Base-by-base conservation (phyloP, 2,888 invertebrate species). In the Melanotus villosus region DNA sequence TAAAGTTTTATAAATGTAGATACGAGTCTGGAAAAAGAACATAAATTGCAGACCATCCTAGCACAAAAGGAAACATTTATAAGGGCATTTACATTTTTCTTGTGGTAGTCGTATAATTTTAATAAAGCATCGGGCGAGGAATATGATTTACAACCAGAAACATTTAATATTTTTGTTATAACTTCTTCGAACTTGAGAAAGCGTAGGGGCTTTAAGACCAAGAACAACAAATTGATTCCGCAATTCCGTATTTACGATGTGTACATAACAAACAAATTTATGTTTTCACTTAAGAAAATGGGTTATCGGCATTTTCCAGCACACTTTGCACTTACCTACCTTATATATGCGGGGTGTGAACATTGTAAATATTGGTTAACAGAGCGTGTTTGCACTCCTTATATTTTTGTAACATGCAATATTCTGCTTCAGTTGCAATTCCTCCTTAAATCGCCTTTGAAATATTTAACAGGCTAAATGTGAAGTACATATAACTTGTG, bases 341-440 rank as follows among this genome's bases (percentile, higher is more conserved):
- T 76, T 78, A 78, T 77, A 78, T 77, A 70, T 65, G 76, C 75
- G 74, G 79, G 79, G 80, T 79, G 81, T 75, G 78, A 80, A 78
- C 79, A 77, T 75, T 75, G 79, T 80, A 80, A 80, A 80, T 78
- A 80, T 80, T 80, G 80, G 79, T 80, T 80, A 80, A 79, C 79
- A 79, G 79, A 77, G 77, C 80, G 77, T 80, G 79, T 80, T 81
- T 78, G 78, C 76, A 75, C 72, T 77, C 76, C 79, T 79, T 79
- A 79, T 78, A 79, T 80, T 76, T 78, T 77, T 70, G 65, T 73
- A 71, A 71, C 79, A 78, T 78, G 80, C 78, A 75, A 79, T 75
- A 75, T 76, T 76, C 75, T 71, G 70, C 73, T 74, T 71, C 68
- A 74, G 72, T 38, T 68, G 41, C 54, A 38, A 64, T 64, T 64